Evolutionary conservation across 2,888 invertebrate species (phyloP).

Genomic region (Rhorus exstirpatorius): DNA sequence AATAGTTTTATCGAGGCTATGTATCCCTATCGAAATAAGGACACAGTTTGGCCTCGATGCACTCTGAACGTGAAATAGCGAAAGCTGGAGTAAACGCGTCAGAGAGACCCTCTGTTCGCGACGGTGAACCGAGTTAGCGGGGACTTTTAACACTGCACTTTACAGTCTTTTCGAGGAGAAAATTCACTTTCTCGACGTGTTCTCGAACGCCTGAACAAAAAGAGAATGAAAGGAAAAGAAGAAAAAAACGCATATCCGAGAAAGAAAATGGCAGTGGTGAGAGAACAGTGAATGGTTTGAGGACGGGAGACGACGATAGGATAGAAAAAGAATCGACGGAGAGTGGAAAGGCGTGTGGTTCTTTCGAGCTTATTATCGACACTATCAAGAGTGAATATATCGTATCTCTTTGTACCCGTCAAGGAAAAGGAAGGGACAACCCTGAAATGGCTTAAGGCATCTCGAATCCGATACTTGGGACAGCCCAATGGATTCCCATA

Average conservation of each 20-base stretch:
- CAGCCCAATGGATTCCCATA: too few species aligned
- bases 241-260: conserved; percentile 17
- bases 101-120: conserved; percentile 19
- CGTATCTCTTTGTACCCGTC: conserved; percentile 36
- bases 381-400: conserved; percentile 35
- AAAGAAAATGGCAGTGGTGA: conserved; percentile 36
- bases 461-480: too few species aligned
- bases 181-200: conserved; percentile 78
- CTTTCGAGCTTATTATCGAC: conserved; percentile 63
- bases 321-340: conserved; percentile 52
- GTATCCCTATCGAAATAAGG: conserved; percentile 16
- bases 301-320: conserved; percentile 11
- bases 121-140: conserved; percentile 76
- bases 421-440: background rate
- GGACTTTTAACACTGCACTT: conserved; percentile 78
- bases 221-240: conserved; percentile 26
- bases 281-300: conserved; percentile 24
- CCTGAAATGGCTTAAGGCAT: conserved; percentile 15
- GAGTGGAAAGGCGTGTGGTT: conserved; percentile 40
- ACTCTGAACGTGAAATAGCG: conserved; percentile 8
- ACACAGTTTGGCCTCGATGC: conserved; percentile 21
- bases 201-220: conserved; percentile 41
- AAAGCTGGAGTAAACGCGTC: conserved; percentile 6
- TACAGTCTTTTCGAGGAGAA: conserved; percentile 74
- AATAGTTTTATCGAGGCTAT: background rate